Evolutionary conservation across 2,797 vertebrate species (phyloP).

Genomic region (Siniperca obscura): DNA sequence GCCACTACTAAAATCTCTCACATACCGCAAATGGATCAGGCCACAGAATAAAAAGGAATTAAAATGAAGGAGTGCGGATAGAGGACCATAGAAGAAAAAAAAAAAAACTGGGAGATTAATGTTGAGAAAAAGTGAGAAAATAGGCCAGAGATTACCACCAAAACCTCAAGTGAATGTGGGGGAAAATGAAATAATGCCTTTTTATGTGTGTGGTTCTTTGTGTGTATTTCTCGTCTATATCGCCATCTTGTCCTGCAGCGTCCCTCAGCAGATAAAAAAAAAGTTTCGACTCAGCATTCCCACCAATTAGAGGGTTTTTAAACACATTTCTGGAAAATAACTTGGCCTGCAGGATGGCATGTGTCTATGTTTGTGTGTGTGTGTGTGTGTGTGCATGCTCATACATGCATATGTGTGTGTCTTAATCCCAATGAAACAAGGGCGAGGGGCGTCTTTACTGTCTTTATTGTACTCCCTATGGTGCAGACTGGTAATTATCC

Average conservation of each 20-base stretch:
- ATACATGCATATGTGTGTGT: conserved; percentile 18
- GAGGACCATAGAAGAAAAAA: not conserved
- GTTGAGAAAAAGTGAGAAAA: conserved; percentile 58
- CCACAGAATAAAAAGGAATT: conserved; percentile 1
- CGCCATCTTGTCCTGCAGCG: conserved; percentile 33
- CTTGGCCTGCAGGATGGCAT: conserved; percentile 45
- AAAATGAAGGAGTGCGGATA: conserved; percentile 9
- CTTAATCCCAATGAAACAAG: conserved; percentile 43
- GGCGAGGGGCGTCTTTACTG: conserved; percentile 49
- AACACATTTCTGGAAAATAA: conserved; percentile 72
- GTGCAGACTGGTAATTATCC: conserved; percentile 74
- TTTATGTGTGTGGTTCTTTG: conserved; percentile 39
- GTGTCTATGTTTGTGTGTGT: conserved; percentile 40
- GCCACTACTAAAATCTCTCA: conserved; percentile 44
- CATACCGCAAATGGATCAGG: conserved; percentile 52
- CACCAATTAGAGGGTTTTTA: conserved; percentile 65
- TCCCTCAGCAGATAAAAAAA: conserved; percentile 40
- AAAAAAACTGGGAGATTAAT: conserved; percentile 33
- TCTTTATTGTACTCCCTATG: conserved; percentile 68
- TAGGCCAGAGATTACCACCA: conserved; percentile 35
- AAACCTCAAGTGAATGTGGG: conserved; percentile 59
- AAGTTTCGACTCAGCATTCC: conserved; percentile 55
- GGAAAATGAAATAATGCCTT: conserved; percentile 40
- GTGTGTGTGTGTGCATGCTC: conserved; percentile 30
- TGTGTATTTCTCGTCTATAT: conserved; percentile 26